Evolutionary conservation across 2,888 invertebrate genomes (phyloP).

Genomic region (Noctua janthe): DNA sequence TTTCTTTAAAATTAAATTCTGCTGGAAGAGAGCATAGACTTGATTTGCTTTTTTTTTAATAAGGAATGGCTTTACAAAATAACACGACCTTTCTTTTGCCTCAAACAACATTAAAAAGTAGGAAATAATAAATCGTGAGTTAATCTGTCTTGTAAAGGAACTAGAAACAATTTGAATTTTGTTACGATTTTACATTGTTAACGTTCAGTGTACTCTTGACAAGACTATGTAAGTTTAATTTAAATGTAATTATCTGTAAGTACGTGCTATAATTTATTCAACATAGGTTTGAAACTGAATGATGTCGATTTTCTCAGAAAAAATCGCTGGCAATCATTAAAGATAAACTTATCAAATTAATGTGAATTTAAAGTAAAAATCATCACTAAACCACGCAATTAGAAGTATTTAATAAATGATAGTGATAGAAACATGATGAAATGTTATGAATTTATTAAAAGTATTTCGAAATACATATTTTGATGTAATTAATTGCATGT

Average conservation of each 20-base stretch:
- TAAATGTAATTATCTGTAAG: neutral
- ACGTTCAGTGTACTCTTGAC: neutral
- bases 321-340: conserved; percentile 9
- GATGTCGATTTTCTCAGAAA: conserved; percentile 20
- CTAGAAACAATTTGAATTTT: neutral
- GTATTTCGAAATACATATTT: neutral
- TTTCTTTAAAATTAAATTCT: neutral
- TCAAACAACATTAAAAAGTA: neutral
- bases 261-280: conserved; percentile 4
- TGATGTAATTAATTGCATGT: neutral
- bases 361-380: neutral
- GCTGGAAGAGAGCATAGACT: neutral
- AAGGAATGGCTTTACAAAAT: neutral
- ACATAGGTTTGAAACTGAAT: conserved; percentile 1
- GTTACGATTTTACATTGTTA: neutral
- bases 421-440: neutral
- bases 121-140: neutral
- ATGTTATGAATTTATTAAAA: neutral
- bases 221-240: neutral
- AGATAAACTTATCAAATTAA: conserved; percentile 15
- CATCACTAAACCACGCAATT: conserved; percentile 7
- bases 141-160: neutral
- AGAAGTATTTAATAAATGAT: neutral
- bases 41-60: neutral
- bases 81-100: neutral